Evolutionary conservation across 2,113 vertebrate genomes (phyloP), one percentile per base, ranked within the genome.

Genomic region (Aphelocoma coerulescens): DNA sequence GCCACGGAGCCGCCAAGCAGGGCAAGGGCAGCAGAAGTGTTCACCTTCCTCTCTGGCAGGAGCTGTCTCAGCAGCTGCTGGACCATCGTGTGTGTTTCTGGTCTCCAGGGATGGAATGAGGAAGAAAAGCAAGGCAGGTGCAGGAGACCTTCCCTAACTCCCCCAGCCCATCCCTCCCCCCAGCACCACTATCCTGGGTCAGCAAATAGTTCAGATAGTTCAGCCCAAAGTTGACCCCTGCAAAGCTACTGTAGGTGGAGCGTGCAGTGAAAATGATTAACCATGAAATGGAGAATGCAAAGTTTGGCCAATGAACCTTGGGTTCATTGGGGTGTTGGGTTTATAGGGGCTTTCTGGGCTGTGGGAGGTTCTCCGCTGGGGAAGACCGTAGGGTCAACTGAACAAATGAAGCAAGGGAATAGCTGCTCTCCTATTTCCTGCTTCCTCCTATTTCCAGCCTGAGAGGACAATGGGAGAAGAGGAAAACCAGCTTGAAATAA

Each of bases 391-490:
- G 52, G 52, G 58, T 54, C 51, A 44, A 57, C 20, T 28, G 69
- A 92, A 92, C 85, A 93, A 91, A 89, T 69, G 80, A 55, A 84
- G 48, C 44, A 67, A 92, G 89, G 89, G 84, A 95, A 81, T n/a
- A 37, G 44, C 73, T 66, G n/a, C 44, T 86, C 26, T 77, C 44
- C 28, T 57, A 1, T 81, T 96, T 95, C 94, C 94, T 92, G 57
- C n/a, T n/a, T n/a, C n/a, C n/a, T n/a, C n/a, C n/a, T n/a, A n/a
- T n/a, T n/a, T 2, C 2, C 11, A 71, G 51, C 19, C 55, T 78
- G 48, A 62, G 52, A 92, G 28, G 32, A 85, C 88, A 88, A 91
- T 44, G 59, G 57, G 57, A 86, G 79, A 83, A 80, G 7, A 63
- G 85, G 66, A 61, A 96, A 95, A 68, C 3, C 74, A 95, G 54